Percentiles rank a stretch among this genome's conserved stretches.
Evolutionary conservation across 2,113 vertebrate genomes (phyloP).

Genomic region (Neotoma lepida): DNA sequence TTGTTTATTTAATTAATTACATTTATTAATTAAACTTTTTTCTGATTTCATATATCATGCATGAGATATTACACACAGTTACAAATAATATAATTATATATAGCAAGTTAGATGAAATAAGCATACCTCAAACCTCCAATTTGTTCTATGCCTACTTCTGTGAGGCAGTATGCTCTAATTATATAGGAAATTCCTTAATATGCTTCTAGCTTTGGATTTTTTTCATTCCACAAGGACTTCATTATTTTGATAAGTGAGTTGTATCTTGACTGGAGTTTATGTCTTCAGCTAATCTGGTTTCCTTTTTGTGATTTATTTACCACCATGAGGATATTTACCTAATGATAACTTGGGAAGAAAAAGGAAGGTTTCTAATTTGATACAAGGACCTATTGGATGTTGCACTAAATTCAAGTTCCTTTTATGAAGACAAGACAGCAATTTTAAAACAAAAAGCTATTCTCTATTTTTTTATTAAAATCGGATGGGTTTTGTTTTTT

Average conservation of each 20-base stretch:
- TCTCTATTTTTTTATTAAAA: not conserved
- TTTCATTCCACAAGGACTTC: conserved; percentile 38
- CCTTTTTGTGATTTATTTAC: conserved; percentile 34
- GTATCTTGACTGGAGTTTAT: conserved; percentile 38
- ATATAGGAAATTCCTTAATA: not conserved
- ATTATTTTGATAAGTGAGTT: not conserved
- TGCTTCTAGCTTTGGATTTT: not conserved
- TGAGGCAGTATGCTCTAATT: not conserved
- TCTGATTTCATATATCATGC: conserved; percentile 1
- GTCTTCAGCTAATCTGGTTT: conserved; percentile 32
- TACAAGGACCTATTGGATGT: not conserved
- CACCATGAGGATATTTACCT: conserved; percentile 24
- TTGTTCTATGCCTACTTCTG: not conserved
- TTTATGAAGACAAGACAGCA: not conserved
- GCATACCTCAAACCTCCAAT: not conserved
- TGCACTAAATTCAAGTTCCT: not conserved
- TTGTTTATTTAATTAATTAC: not conserved
- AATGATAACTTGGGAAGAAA: not conserved
- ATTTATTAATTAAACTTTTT: not conserved
- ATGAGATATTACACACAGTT: conserved; percentile 22
- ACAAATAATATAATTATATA: not conserved
- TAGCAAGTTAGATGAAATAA: conserved; percentile 42
- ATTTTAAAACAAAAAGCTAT: not conserved
- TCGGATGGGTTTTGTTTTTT: not conserved
- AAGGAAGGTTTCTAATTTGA: not conserved